Base-by-base conservation (phyloP, 2,113 vertebrate genomes). In the Oplegnathus fasciatus region DNA sequence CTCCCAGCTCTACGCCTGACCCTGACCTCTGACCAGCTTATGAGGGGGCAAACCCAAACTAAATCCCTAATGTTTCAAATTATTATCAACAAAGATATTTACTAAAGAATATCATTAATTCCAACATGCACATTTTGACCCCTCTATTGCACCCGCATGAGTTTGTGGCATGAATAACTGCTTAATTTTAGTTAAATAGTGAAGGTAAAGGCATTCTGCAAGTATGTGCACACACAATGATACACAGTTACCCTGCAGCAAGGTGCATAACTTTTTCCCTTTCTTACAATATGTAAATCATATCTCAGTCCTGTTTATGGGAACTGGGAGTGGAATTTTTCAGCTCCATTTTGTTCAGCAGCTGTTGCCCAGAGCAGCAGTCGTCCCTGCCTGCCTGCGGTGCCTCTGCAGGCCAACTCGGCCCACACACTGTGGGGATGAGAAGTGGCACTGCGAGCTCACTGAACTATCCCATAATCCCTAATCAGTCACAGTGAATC, bases 311-410 rank as follows among this genome's bases (percentile, higher is more conserved):
- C 44, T 86, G 37, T 83, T 89, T 86, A 68, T 88, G 83, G 80
- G 78, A 89, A 77, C 34, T 75, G 55, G 37, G 64, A 73, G 75
- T 66, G 85, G 83, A 86, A 84, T 89, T 75, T 87, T 54, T 81
- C 70, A 78, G 54, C 80, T 85, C 67, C 60, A 73, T 72, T 89
- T 88, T 85, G 74, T 71, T 75, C 57, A 24, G 81, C 86, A 92
- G 84, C 89, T 93, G 90, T 90, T 93, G 54, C 65, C 48, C 75
- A 62, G 64, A 78, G 81, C 80, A 85, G 86, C 82, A 88, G 88
- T 79, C 77, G 32, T 71, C 82, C 55, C 80, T 46, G 85, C 58
- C 75, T 70, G 83, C 73, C 78, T 85, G 75, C 3, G 20, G 66
- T 65, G 84, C 60, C 71, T 86, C 42, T 60, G 28, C 76, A 77